Conservation (phyloP, 2,797 vertebrate species). For the Heteromormyrus szaboi region DNA sequence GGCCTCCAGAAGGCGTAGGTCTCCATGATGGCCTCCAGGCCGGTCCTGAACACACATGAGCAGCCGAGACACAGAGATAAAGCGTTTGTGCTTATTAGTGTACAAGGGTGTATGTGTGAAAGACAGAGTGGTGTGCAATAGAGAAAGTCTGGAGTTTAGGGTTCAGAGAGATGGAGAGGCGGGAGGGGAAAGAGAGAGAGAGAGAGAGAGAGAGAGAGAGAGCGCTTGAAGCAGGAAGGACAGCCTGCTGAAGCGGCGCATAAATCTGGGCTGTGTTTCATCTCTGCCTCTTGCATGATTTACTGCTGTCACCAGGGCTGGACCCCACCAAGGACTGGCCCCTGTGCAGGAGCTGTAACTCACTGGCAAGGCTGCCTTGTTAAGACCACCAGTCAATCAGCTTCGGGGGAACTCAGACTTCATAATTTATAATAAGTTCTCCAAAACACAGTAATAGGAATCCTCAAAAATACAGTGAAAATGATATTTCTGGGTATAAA, state of each 20-base stretch:
- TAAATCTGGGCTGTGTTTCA: conserved; percentile 69
- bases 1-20: conserved; percentile 98
- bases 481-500: background rate
- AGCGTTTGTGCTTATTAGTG: background rate
- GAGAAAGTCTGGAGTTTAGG: background rate
- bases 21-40: conserved; percentile 98
- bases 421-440: conserved; percentile 30
- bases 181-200: background rate
- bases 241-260: conserved; percentile 44
- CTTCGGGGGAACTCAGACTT: conserved; percentile 35
- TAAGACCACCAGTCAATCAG: conserved; percentile 55
- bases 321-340: conserved; percentile 36
- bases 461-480: background rate
- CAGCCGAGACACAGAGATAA: background rate
- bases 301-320: conserved; percentile 45
- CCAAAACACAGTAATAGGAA: background rate
- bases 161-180: conserved; percentile 15
- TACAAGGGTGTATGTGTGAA: background rate
- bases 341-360: conserved; percentile 30
- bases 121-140: background rate
- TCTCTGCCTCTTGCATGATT: conserved; percentile 63
- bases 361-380: conserved; percentile 47
- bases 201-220: background rate
- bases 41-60: conserved; percentile 64
- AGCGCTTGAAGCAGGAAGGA: conserved; percentile 41